phyloP scores from a whole-genome alignment of 2,113 vertebrate species.

The Sigmodon hispidus region DNA sequence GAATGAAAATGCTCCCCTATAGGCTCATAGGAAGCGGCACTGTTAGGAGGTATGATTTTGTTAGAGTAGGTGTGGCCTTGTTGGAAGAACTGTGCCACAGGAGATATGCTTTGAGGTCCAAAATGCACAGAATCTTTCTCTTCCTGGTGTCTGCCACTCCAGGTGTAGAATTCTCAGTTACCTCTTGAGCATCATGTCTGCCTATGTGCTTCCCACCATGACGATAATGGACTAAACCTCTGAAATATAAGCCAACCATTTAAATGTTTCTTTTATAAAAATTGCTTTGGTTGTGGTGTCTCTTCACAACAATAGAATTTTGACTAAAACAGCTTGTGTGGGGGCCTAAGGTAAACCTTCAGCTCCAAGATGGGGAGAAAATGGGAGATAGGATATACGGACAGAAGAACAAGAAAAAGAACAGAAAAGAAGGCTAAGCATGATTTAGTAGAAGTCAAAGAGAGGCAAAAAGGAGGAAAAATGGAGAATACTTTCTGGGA shows the following conservation, averaged over 20 bases:
- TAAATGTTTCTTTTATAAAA: neutral
- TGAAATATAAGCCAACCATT: neutral
- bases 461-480: neutral
- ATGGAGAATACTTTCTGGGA: neutral
- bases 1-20: neutral
- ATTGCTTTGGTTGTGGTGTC: neutral
- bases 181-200: neutral
- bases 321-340: neutral
- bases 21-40: neutral
- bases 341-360: neutral
- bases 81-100: neutral
- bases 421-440: neutral
- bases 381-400: neutral
- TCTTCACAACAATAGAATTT: neutral
- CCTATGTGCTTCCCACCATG: neutral
- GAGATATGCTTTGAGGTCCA: neutral
- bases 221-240: neutral
- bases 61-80: neutral
- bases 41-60: neutral
- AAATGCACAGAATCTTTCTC: neutral
- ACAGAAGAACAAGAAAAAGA: neutral
- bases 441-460: neutral
- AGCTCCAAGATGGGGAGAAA: neutral
- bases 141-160: neutral
- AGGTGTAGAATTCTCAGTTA: neutral